Evolutionary conservation across 1,140 invertebrate species (phyloP), one percentile per base, ranked within the genome.

Genomic region (Trachymyrmex septentrionalis): DNA sequence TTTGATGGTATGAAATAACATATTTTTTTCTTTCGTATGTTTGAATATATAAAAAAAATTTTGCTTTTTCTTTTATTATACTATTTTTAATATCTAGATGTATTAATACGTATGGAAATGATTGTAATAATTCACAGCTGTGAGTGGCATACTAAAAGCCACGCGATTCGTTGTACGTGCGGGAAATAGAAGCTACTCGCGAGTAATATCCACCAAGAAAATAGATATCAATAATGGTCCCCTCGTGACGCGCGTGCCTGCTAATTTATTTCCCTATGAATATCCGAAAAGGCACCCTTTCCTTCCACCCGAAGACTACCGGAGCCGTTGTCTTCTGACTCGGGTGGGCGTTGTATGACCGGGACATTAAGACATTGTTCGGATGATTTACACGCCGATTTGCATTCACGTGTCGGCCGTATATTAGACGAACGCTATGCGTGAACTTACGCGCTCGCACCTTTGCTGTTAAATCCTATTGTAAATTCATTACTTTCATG

Each of bases 281-380:
- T 94, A 94, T 93, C 89, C 92, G 92, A 91, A 93, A 91, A 92
- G 92, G 91, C 88, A 88, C 88, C 91, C 88, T 92, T 91, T 92
- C 88, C 87, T 88, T 88, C 86, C 64, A 75, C 81, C 77, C 91
- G 67, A 85, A 88, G 87, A 91, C 90, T 84, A 75, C 69, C 81
- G 87, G 89, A 82, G 82, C 87, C 88, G 92, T 92, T 92, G 90
- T 93, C 93, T 94, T 93, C 88, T 85, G 90, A 91, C 91, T 91
- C 91, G 88, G 91, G 91, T 92, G 93, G 93, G 93, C 92, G 93
- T 93, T 92, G 93, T 94, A 95, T 95, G 95, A 95, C 95, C 95
- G 93, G 94, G 95, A 95, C 95, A 95, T 95, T 95, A 95, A 95
- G 95, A 95, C 95, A 95, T 95, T 95, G 95, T 95, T 95, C 95